A percentile compares a stretch with the other conserved stretches of the same genome.
Conservation (phyloP, 2,888 invertebrate genomes). For the Caenorhabditis angaria region DNA sequence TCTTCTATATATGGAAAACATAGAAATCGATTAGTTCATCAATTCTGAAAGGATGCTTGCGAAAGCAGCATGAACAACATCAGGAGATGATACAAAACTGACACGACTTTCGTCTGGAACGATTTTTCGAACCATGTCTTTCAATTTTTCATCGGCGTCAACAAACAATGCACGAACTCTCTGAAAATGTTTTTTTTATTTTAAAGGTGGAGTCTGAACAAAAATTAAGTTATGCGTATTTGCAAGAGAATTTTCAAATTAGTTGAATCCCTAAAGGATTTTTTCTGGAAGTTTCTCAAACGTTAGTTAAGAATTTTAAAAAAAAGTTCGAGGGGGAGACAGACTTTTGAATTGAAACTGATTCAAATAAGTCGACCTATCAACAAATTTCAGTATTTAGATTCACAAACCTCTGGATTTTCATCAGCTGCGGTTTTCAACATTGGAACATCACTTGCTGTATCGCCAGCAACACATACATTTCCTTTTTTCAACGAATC, state of each 20-base stretch:
- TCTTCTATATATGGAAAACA: not conserved
- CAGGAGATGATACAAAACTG: slow-evolving; percentile 70
- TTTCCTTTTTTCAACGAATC: slow-evolving; percentile 46
- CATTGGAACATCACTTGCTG: slow-evolving; percentile 71
- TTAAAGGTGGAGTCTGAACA: not conserved
- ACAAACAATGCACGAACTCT: slow-evolving; percentile 59
- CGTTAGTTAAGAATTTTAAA: too few relatives aligned
- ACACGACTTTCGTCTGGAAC: slow-evolving; percentile 53
- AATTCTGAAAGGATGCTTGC: slow-evolving; percentile 42
- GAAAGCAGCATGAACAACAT: slow-evolving; percentile 71
- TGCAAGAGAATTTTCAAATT: too few relatives aligned
- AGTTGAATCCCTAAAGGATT: too few relatives aligned
- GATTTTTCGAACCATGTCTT: slow-evolving; percentile 49
- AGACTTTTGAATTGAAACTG: too few relatives aligned
- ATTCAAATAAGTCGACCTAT: too few relatives aligned
- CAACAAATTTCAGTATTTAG: not conserved
- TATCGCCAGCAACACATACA: slow-evolving; percentile 71
- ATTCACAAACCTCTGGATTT: slow-evolving; percentile 60
- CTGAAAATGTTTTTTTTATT: slow-evolving; percentile 10
- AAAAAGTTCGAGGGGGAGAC: too few relatives aligned
- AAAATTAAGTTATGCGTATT: too few relatives aligned
- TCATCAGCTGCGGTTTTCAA: slow-evolving; percentile 56
- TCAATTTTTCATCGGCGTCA: slow-evolving; percentile 49
- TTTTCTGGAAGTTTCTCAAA: too few relatives aligned
- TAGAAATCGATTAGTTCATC: not conserved